These are phyloP conservation scores for Synanthedon andrenaeformis DNA, from an alignment of 2,888 invertebrate species.

Conservation along the genomic window DNA sequence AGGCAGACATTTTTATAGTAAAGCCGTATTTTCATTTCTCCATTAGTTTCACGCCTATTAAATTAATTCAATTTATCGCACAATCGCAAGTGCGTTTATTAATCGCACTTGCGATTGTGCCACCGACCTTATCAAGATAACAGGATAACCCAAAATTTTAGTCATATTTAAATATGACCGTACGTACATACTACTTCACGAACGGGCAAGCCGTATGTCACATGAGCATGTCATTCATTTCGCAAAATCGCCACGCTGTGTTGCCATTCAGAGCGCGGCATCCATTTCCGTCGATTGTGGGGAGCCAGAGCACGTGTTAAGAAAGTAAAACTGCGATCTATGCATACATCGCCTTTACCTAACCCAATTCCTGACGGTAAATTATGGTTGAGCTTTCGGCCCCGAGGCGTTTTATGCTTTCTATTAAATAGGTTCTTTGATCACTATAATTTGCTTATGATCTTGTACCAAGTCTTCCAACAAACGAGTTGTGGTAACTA, in stretches of 20 bases:
- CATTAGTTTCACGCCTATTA: no score
- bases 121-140: no score
- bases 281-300: conserved; percentile 41
- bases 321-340: conserved; percentile 24
- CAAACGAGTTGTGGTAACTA: no score
- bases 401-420: not conserved
- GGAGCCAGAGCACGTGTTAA: conserved; percentile 8
- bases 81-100: no score
- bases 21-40: no score
- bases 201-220: conserved; percentile 6
- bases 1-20: no score
- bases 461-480: no score
- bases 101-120: no score
- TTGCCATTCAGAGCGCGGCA: conserved; percentile 31
- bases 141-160: no score
- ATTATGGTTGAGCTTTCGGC: conserved; percentile 1
- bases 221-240: conserved; percentile 16
- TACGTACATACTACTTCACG: not conserved
- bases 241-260: conserved; percentile 39
- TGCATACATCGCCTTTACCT: conserved; percentile 5
- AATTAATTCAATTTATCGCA: no score
- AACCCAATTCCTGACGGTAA: conserved; percentile 11
- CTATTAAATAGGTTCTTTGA: not conserved
- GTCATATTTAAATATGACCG: no score
- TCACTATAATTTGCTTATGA: not conserved